These are phyloP conservation scores for Pinna nobilis DNA, from an alignment of 1,140 invertebrate genomes.

Conservation along the genomic window DNA sequence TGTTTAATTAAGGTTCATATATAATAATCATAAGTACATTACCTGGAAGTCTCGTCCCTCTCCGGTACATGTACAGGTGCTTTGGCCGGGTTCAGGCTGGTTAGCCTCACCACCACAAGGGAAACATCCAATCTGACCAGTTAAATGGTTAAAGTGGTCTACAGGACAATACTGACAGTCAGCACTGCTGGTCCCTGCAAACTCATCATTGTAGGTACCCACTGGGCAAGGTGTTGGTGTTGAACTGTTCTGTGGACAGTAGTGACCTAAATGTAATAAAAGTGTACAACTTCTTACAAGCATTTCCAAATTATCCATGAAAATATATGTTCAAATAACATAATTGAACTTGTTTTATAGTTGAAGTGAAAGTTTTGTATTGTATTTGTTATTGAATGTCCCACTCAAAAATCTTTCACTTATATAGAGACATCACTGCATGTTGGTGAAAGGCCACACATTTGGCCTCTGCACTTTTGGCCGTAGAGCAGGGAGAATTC, in stretches of 20 bases:
- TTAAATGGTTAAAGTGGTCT: conserved; percentile 66
- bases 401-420: too few relatives aligned
- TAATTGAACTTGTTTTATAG: too few relatives aligned
- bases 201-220: conserved; percentile 57
- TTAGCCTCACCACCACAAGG: conserved; percentile 63
- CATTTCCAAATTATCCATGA: too few relatives aligned
- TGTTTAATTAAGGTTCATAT: background rate
- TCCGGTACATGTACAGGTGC: conserved; percentile 63
- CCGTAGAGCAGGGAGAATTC: too few relatives aligned
- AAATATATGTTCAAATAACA: too few relatives aligned
- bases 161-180: conserved; percentile 63
- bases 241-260: conserved; percentile 61
- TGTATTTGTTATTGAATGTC: too few relatives aligned
- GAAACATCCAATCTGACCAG: conserved; percentile 65
- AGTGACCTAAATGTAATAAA: conserved; percentile 60
- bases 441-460: too few relatives aligned
- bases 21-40: too few relatives aligned
- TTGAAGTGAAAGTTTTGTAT: too few relatives aligned
- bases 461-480: too few relatives aligned
- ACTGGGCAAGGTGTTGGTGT: conserved; percentile 55
- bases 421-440: too few relatives aligned
- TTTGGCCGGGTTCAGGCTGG: conserved; percentile 55
- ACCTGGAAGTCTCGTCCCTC: conserved; percentile 71
- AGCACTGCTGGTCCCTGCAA: conserved; percentile 45
- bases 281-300: too few relatives aligned